phyloP scores from a whole-genome alignment of 64 coral and sea anemone species.

The Pocillopora verrucosa region DNA sequence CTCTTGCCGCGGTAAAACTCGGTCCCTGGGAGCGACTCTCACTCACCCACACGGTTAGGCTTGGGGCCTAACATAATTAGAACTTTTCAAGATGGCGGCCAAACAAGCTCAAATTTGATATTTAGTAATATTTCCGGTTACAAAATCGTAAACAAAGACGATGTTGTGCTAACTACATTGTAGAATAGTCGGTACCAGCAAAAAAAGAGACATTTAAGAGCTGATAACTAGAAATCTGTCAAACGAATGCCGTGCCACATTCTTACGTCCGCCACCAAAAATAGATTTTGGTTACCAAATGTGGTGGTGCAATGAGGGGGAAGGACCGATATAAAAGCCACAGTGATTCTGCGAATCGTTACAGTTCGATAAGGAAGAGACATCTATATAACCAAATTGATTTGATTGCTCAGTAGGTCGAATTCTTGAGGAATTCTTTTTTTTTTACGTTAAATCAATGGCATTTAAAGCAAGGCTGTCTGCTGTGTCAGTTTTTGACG shows the following conservation, averaged over 20 bases:
- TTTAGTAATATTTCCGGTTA: neutral
- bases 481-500: neutral
- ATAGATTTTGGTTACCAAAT: neutral
- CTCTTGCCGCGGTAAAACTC: neutral
- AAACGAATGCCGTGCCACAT: neutral
- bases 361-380: neutral
- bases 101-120: neutral
- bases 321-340: neutral
- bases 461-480: neutral
- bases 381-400: neutral
- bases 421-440: too few species aligned
- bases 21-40: neutral
- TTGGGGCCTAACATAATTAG: neutral
- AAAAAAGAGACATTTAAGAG: neutral
- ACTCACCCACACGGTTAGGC: neutral
- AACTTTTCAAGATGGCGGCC: neutral
- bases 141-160: neutral
- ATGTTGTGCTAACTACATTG: neutral
- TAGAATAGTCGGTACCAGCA: neutral
- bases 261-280: neutral
- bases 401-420: neutral
- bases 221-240: neutral
- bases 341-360: neutral
- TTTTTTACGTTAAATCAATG: neutral
- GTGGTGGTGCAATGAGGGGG: constrained; percentile 16